Conservation (phyloP, 2,888 invertebrate species). For the Volucella zonaria region DNA sequence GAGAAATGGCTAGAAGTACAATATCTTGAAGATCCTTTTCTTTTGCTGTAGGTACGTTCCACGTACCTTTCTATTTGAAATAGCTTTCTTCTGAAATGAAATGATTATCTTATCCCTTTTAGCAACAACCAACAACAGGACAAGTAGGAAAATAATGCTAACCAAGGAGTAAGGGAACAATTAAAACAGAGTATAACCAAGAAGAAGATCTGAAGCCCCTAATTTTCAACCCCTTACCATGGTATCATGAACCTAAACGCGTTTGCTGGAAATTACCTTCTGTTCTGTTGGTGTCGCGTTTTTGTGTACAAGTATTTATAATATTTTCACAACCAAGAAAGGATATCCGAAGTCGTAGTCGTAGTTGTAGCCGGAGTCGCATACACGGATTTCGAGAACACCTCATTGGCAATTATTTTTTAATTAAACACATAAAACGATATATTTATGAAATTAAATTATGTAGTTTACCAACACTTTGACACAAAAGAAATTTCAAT, state of each 20-base stretch:
- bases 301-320: conserved; percentile 12
- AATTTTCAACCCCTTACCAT: conserved; percentile 27
- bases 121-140: conserved; percentile 22
- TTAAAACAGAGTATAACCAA: conserved; percentile 58
- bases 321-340: not conserved
- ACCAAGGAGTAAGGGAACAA: conserved; percentile 46
- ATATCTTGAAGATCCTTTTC: conserved; percentile 44
- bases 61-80: conserved; percentile 59
- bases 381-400: conserved; percentile 7
- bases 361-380: no score
- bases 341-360: not conserved
- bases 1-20: conserved; percentile 9
- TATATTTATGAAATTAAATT: conserved; percentile 70
- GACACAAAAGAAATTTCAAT: conserved; percentile 9
- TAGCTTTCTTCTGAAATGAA: conserved; percentile 61
- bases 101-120: conserved; percentile 67
- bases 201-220: conserved; percentile 7
- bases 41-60: not conserved
- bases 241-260: conserved; percentile 35
- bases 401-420: conserved; percentile 65
- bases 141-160: not conserved
- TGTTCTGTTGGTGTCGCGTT: conserved; percentile 44
- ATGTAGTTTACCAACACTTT: conserved; percentile 40
- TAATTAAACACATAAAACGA: conserved; percentile 73
- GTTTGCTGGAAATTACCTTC: conserved; percentile 39